Evolutionary conservation across 2,888 invertebrate genomes (phyloP).

Genomic region (Caenorhabditis afra): DNA sequence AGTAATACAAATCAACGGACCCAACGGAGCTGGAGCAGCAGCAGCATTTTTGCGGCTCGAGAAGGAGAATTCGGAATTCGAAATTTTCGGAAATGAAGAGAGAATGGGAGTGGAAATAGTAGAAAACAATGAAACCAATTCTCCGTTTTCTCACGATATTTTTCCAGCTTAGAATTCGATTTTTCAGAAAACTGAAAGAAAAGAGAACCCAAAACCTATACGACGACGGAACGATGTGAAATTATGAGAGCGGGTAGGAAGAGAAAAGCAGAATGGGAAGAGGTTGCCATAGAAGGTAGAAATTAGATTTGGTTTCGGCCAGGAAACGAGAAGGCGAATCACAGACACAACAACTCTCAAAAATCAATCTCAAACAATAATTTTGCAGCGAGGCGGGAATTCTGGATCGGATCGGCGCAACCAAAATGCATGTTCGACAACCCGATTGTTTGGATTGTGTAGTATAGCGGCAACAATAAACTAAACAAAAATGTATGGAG

Average conservation of each 20-base stretch:
- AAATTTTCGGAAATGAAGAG: constrained; percentile 23
- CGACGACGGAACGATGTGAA: too few relatives aligned
- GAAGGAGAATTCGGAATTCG: constrained; percentile 9
- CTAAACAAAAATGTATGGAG: constrained; percentile 10
- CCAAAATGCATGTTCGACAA: neutral
- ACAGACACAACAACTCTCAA: neutral
- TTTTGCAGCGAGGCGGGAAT: neutral
- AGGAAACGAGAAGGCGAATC: constrained; percentile 1
- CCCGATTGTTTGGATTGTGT: constrained; percentile 30
- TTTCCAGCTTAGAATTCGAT: too few relatives aligned
- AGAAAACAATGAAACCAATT: neutral
- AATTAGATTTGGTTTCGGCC: constrained; percentile 35
- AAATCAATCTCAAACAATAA: neutral
- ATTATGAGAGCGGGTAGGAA: constrained; percentile 7
- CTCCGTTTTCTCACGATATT: constrained; percentile 35
- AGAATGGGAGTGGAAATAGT: constrained; percentile 12
- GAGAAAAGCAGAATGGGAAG: neutral
- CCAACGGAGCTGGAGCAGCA: neutral
- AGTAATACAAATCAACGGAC: constrained; percentile 8
- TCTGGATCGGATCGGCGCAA: neutral
- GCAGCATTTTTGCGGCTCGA: neutral
- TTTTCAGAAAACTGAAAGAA: too few relatives aligned
- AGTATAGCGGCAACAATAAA: constrained; percentile 23
- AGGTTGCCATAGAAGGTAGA: constrained; percentile 42
- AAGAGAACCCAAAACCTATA: neutral